These are phyloP conservation scores for Andrena haemorrhoa DNA, from an alignment of 2,888 invertebrate species.

Conservation along the genomic window DNA sequence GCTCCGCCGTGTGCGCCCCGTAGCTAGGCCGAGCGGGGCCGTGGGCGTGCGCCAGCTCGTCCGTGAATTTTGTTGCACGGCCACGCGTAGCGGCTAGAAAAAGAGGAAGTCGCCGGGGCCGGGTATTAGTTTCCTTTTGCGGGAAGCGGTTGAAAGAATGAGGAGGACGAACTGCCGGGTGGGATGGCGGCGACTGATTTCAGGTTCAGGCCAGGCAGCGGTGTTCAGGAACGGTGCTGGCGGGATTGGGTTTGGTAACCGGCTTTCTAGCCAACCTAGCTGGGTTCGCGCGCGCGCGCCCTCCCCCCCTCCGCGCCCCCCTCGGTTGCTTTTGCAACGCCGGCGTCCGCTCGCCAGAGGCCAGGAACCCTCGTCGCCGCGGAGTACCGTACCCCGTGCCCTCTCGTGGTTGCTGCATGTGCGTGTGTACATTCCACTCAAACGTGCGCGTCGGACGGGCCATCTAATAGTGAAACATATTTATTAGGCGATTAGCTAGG, in stretches of 20 bases:
- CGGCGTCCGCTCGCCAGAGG: slow-evolving; percentile 77
- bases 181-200: slow-evolving; percentile 79
- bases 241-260: slow-evolving; percentile 82
- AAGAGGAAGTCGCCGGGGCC: slow-evolving; percentile 68
- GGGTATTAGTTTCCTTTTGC: slow-evolving; percentile 76
- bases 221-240: slow-evolving; percentile 75
- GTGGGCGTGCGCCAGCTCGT: slow-evolving; percentile 72
- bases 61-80: slow-evolving; percentile 69
- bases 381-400: slow-evolving; percentile 53
- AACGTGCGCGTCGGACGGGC: background rate
- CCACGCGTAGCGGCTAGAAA: slow-evolving; percentile 62
- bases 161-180: slow-evolving; percentile 82
- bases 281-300: slow-evolving; percentile 37
- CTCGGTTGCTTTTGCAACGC: slow-evolving; percentile 65
- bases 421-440: slow-evolving; percentile 14
- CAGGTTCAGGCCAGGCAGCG: slow-evolving; percentile 78
- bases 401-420: slow-evolving; percentile 16
- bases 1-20: slow-evolving; percentile 22
- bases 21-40: slow-evolving; percentile 30
- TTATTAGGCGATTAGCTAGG: no score
- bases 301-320: slow-evolving; percentile 30
- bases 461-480: no score
- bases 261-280: slow-evolving; percentile 79
- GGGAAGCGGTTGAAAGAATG: slow-evolving; percentile 69
- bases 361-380: slow-evolving; percentile 75